A percentile compares a stretch with the other conserved stretches of the same genome.
These are phyloP conservation scores for Drosophila guanche DNA, from an alignment of 1,140 invertebrate genomes.

Conservation along the genomic window DNA sequence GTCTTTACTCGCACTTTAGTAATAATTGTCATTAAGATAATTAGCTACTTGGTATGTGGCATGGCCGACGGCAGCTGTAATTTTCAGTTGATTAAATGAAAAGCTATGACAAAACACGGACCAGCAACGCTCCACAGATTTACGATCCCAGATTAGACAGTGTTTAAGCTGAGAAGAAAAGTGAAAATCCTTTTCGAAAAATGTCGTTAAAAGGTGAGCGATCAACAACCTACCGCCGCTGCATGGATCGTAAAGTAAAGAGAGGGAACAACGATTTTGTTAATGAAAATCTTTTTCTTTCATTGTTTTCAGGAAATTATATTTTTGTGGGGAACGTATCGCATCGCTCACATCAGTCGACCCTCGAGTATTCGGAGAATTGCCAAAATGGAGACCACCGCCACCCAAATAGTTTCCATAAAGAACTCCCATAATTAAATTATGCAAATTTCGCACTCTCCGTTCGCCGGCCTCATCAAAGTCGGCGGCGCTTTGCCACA, in stretches of 20 bases:
- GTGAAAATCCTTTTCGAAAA: slow-evolving; percentile 63
- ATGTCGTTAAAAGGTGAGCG: slow-evolving; percentile 32
- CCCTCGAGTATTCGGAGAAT: slow-evolving; percentile 31
- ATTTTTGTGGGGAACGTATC: slow-evolving; percentile 1
- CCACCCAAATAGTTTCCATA: slow-evolving; percentile 76
- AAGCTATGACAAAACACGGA: slow-evolving; percentile 69
- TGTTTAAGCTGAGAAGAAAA: slow-evolving; percentile 53
- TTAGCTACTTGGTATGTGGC: slow-evolving; percentile 61
- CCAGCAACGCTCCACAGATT: slow-evolving; percentile 44
- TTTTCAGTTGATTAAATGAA: slow-evolving; percentile 78
- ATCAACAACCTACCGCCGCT: slow-evolving; percentile 10
- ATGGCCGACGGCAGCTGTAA: slow-evolving; percentile 52
- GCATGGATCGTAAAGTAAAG: slow-evolving; percentile 48
- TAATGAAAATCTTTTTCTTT: slow-evolving; percentile 61
- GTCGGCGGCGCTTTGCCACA: slow-evolving; percentile 9
- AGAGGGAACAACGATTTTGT: slow-evolving; percentile 37
- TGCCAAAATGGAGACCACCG: slow-evolving; percentile 20
- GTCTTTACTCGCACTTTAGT: slow-evolving; percentile 53
- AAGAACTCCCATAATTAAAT: slow-evolving; percentile 79
- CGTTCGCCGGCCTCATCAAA: slow-evolving; percentile 66
- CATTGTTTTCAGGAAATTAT: slow-evolving; percentile 56
- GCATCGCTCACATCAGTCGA: slow-evolving; percentile 3
- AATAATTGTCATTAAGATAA: slow-evolving; percentile 82
- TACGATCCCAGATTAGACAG: slow-evolving; percentile 50
- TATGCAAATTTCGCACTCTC: slow-evolving; percentile 73